A percentile compares a stretch with the other conserved stretches of the same genome.
Conservation (phyloP, 2,797 vertebrate genomes). For the Lepilemur septentrionalis region DNA sequence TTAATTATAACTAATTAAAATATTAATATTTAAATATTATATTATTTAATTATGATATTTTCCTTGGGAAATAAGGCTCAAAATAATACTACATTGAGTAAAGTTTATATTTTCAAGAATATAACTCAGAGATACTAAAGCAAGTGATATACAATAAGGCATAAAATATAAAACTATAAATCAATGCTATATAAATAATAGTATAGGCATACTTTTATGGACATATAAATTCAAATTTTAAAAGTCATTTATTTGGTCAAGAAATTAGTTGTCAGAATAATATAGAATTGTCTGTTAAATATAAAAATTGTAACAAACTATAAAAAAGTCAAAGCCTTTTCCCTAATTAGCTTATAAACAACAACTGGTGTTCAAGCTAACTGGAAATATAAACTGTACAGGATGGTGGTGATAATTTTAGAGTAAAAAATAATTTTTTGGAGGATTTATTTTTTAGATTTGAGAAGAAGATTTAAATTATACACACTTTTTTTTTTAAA, state of each 20-base stretch:
- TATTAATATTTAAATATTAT: too few species aligned
- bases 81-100: conserved; percentile 1
- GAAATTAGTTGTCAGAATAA: conserved; percentile 1
- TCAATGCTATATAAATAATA: neutral
- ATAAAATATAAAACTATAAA: conserved; percentile 38
- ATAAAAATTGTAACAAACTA: conserved; percentile 17
- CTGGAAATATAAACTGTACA: neutral
- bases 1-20: too few species aligned
- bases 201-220: neutral
- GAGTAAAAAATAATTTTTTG: neutral
- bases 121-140: conserved; percentile 12
- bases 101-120: conserved; percentile 41
- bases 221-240: conserved; percentile 7
- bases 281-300: neutral
- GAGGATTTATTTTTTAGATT: conserved; percentile 16
- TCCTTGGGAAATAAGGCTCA: conserved; percentile 19
- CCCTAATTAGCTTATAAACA: conserved; percentile 21
- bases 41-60: neutral
- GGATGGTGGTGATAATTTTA: neutral
- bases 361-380: neutral
- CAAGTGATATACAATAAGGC: neutral
- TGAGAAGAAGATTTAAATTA: conserved; percentile 33
- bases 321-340: conserved; percentile 27
- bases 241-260: neutral
- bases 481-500: neutral